These are phyloP conservation scores for Struthio camelus DNA, from an alignment of 2,113 vertebrate genomes.

Conservation along the genomic window DNA sequence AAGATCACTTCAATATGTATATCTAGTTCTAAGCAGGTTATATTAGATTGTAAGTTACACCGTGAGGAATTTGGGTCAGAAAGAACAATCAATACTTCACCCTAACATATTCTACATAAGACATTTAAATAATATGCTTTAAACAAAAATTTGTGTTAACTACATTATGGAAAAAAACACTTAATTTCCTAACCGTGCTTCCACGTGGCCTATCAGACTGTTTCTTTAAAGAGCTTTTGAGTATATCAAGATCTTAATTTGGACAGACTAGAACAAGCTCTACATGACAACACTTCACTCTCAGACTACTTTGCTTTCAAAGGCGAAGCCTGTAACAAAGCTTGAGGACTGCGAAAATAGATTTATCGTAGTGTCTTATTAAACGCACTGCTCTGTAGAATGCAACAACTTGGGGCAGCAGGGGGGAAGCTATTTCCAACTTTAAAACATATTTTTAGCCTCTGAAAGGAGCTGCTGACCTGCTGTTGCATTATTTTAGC, in stretches of 20 bases:
- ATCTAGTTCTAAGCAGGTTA: background rate
- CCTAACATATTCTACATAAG: background rate
- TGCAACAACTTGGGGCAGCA: background rate
- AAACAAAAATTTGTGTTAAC: background rate
- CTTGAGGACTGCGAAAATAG: background rate
- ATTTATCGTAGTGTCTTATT: background rate
- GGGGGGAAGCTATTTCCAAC: background rate
- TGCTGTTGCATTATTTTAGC: accelerated
- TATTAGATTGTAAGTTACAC: background rate
- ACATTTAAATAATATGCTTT: background rate
- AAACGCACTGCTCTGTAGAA: background rate
- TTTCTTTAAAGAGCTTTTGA: background rate
- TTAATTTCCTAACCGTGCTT: background rate
- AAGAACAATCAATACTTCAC: background rate
- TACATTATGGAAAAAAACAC: background rate
- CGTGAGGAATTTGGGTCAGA: background rate
- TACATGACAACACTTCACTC: accelerated
- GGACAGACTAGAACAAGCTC: background rate
- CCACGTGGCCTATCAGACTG: background rate
- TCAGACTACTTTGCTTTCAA: background rate
- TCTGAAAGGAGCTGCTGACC: background rate
- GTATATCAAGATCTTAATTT: background rate
- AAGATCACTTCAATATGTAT: background rate
- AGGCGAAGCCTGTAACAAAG: background rate
- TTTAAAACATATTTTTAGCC: background rate